phyloP scores from a whole-genome alignment of 2,113 vertebrate species.

The Lethenteron reissneri region DNA sequence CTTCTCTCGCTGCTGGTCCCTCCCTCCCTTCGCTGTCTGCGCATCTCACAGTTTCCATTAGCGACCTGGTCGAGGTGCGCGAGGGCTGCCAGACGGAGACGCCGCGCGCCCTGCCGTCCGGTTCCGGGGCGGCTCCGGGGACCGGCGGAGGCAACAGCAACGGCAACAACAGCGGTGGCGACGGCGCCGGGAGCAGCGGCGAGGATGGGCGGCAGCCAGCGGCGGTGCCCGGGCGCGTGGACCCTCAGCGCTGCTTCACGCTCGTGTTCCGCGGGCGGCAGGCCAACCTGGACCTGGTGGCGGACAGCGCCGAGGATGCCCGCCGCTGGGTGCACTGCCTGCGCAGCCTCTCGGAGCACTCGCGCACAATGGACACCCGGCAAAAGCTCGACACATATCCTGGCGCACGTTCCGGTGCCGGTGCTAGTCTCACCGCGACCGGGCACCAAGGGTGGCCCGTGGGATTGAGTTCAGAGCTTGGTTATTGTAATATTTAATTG shows the following conservation, averaged over 20 bases:
- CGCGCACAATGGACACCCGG: slow-evolving; percentile 56
- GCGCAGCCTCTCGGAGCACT: slow-evolving; percentile 41
- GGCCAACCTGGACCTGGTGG: slow-evolving; percentile 64
- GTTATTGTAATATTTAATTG: too few relatives aligned
- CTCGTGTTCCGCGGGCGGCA: slow-evolving; percentile 66
- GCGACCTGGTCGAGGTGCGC: slow-evolving; percentile 53
- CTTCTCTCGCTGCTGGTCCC: too few relatives aligned
- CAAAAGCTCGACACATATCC: slow-evolving; percentile 82
- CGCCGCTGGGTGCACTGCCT: slow-evolving; percentile 57
- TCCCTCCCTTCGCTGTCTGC: too few relatives aligned
- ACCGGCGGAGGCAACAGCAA: too few relatives aligned
- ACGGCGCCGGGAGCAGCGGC: too few relatives aligned
- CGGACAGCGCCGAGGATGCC: slow-evolving; percentile 37
- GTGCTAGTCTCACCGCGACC: too few relatives aligned
- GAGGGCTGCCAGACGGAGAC: slow-evolving; percentile 31
- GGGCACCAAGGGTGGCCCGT: too few relatives aligned
- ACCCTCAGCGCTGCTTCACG: slow-evolving; percentile 59
- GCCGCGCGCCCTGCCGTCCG: too few relatives aligned
- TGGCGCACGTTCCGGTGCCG: slow-evolving; percentile 9
- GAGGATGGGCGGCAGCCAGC: slow-evolving; percentile 28
- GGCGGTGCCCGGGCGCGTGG: slow-evolving; percentile 41
- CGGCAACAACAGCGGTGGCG: too few relatives aligned
- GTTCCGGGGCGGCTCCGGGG: too few relatives aligned
- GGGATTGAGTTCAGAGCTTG: too few relatives aligned
- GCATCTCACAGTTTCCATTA: slow-evolving; percentile 43